Base-by-base conservation (phyloP, 2,113 vertebrate genomes). In the Anolis carolinensis region DNA sequence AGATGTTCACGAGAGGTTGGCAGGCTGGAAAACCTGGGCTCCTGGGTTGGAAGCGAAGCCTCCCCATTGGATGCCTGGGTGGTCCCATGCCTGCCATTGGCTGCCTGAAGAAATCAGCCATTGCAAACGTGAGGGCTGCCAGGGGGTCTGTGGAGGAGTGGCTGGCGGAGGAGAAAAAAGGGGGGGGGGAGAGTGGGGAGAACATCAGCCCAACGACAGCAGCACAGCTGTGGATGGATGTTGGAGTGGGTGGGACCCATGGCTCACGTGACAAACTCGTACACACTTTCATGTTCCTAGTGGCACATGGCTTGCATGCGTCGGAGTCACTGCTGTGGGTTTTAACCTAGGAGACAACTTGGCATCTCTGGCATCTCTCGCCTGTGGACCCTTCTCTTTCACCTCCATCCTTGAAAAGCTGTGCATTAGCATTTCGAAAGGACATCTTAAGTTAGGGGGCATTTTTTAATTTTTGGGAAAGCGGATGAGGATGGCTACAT, bases 191-290 rank as follows among this genome's bases (percentile, higher is more conserved):
- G 20, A 9, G 39, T 1, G 25, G 39, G 30, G 30, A 18, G 18
- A 6, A 25, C 25, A 11, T 68, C 80, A 71, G 44, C 48, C 32
- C 55, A 59, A 13, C 14, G 30, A 16, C 70, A 39, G 81, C 13
- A 39, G 23, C 50, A 16, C 82, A 76, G 83, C 73, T 84, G 82
- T 65, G 82, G 14, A 34, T 65, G 82, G 14, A 34, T 52, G 34
- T 9, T 5, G 52, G 67, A 59, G 55, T 14, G 23, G 81, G 70
- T 10, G 81, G 81, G 36, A 71, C 9, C 5, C 1, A 2, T 1
- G 21, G 39, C 34, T 75, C 71, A n/a, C 36, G 27, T 32, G 36
- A 63, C 11, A 18, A 7, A 23, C 4, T 7, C 10, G 7, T 25
- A 0, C 36, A 11, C 36, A 25, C 55, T 13, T 10, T 20, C 25